Conservation (phyloP, 2,888 invertebrate species). For the Gryllus longicercus region DNA sequence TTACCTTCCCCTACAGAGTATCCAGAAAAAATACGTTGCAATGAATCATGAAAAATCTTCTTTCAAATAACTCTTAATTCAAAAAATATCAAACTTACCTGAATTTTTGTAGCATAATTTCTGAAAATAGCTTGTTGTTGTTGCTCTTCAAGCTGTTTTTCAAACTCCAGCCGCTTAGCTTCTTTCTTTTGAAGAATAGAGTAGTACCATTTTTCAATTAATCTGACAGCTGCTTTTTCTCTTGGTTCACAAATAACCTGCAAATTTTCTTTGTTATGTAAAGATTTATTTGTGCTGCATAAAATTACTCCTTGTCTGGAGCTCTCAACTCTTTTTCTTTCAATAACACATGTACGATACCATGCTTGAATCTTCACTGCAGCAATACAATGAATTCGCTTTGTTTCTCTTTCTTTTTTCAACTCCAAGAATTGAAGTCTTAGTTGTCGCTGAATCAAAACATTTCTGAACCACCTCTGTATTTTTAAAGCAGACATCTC, state of each 20-base stretch:
- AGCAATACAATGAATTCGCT: conserved; percentile 34
- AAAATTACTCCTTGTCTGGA: no score
- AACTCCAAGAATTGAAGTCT: not conserved
- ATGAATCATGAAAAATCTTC: no score
- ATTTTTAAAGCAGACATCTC: conserved; percentile 36
- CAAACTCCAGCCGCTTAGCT: not conserved
- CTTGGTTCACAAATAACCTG: not conserved
- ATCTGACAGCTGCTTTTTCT: not conserved
- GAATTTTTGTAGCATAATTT: conserved; percentile 23
- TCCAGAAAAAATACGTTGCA: no score
- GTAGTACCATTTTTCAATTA: not conserved
- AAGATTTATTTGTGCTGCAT: not conserved
- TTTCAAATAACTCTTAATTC: no score
- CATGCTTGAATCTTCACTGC: conserved; percentile 33
- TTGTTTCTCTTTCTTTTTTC: conserved; percentile 31
- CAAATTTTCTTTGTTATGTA: not conserved
- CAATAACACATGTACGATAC: conserved; percentile 4
- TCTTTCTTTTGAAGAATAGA: not conserved
- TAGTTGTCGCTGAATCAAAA: not conserved
- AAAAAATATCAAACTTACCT: not conserved
- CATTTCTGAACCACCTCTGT: conserved; percentile 28
- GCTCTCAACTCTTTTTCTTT: no score
- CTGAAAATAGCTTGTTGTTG: no score
- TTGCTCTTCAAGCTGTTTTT: not conserved
- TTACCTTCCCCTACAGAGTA: no score